Evolutionary conservation across 1,140 invertebrate genomes (phyloP).

Genomic region (Diachasmimorpha longicaudata): DNA sequence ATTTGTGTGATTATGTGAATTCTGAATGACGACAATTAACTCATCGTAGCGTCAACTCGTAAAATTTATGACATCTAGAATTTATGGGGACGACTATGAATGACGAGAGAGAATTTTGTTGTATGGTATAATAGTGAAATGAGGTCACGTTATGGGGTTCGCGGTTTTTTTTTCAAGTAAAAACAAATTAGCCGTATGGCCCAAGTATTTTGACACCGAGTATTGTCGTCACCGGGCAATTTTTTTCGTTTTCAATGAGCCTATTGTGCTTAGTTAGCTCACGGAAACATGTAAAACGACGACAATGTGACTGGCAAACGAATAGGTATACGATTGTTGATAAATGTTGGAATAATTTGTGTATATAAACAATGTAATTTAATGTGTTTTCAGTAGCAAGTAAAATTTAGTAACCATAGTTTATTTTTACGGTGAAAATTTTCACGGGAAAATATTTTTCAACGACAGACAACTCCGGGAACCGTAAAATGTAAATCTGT

Average conservation of each 20-base stretch:
- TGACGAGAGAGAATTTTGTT: neutral
- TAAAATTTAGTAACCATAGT: too few relatives aligned
- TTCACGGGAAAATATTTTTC: too few relatives aligned
- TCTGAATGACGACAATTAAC: neutral
- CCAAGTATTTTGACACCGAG: constrained; percentile 57
- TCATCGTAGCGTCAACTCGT: neutral
- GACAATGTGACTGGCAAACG: constrained; percentile 18
- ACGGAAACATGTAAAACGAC: neutral
- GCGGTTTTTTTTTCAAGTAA: constrained; percentile 40
- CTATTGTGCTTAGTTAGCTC: neutral
- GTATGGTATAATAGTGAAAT: neutral
- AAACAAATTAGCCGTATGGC: constrained; percentile 60
- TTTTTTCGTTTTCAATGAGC: neutral
- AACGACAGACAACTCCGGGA: neutral
- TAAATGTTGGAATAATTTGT: neutral
- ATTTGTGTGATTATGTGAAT: too few relatives aligned
- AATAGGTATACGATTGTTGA: neutral
- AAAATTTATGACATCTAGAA: neutral
- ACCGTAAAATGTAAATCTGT: neutral
- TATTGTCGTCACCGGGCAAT: constrained; percentile 40
- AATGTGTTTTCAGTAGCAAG: too few relatives aligned
- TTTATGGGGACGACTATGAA: neutral
- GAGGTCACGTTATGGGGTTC: constrained; percentile 1
- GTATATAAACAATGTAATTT: too few relatives aligned
- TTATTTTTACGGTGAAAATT: too few relatives aligned